Evolutionary conservation across 1,140 invertebrate species (phyloP).

Genomic region (Drosophila bifasciata): DNA sequence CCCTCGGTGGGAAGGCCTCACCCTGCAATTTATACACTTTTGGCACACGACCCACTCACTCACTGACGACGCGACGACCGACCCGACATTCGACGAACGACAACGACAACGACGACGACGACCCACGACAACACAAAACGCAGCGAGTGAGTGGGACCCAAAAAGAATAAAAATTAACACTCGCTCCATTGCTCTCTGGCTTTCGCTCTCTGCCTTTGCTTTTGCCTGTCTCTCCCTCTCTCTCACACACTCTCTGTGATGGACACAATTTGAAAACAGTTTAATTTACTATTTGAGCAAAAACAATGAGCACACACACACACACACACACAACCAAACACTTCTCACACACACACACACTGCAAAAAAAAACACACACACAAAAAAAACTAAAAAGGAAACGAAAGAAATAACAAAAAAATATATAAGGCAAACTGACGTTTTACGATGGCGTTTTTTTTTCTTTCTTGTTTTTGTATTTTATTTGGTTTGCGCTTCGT

Average conservation of each 20-base stretch:
- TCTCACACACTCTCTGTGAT: slow-evolving; percentile 36
- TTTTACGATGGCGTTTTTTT: slow-evolving; percentile 59
- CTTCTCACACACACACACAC: slow-evolving; percentile 9
- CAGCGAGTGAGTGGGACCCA: slow-evolving; percentile 49
- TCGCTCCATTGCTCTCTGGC: slow-evolving; percentile 18
- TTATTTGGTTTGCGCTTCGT: slow-evolving; percentile 65
- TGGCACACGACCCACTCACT: slow-evolving; percentile 26
- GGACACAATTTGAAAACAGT: slow-evolving; percentile 40
- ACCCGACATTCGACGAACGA: slow-evolving; percentile 46
- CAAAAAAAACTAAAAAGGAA: slow-evolving; percentile 28
- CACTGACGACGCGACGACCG: slow-evolving; percentile 45
- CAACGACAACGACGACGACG: slow-evolving; percentile 40
- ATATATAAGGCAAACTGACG: slow-evolving; percentile 68
- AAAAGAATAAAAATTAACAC: slow-evolving; percentile 38
- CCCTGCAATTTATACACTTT: too few relatives aligned
- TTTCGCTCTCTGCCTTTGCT: slow-evolving; percentile 20
- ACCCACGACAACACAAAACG: slow-evolving; percentile 73
- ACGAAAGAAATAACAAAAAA: slow-evolving; percentile 44
- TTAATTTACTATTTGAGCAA: slow-evolving; percentile 59
- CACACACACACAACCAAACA: slow-evolving; percentile 18
- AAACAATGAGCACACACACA: slow-evolving; percentile 51
- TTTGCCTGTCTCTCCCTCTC: slow-evolving; percentile 35
- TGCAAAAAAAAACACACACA: slow-evolving; percentile 21
- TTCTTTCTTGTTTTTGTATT: slow-evolving; percentile 32
- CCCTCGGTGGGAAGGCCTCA: slow-evolving; percentile 16